phyloP scores from a whole-genome alignment of 2,113 vertebrate species.

The Hippolais icterina region DNA sequence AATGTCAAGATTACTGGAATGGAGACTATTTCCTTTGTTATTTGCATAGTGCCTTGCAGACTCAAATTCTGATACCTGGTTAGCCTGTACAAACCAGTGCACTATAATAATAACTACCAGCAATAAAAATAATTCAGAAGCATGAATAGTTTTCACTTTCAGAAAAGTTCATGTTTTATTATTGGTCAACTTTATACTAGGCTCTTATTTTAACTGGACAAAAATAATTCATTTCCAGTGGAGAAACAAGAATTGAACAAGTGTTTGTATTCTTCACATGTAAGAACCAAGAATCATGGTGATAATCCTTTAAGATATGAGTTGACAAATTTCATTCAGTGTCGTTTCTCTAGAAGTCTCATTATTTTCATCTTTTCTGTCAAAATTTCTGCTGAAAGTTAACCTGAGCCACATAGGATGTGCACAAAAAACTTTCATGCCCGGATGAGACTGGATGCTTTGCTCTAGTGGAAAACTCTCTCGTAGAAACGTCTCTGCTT shows the following conservation, averaged over 20 bases:
- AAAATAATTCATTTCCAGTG: background rate
- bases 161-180: background rate
- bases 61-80: background rate
- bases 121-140: background rate
- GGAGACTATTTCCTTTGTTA: background rate
- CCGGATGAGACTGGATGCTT: background rate
- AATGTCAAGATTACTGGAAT: background rate
- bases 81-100: background rate
- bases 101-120: background rate
- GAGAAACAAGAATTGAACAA: background rate
- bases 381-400: background rate
- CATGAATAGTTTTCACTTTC: background rate
- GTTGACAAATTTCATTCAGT: background rate
- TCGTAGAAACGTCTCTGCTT: background rate
- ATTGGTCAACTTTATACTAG: background rate
- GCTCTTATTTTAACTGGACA: background rate
- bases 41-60: background rate
- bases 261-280: background rate
- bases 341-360: background rate
- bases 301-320: background rate
- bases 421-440: background rate
- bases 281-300: background rate
- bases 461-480: fast-evolving
- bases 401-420: background rate
- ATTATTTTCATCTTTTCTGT: background rate